These are phyloP conservation scores for Acromyrmex charruanus DNA, from an alignment of 1,140 invertebrate species.

Conservation along the genomic window DNA sequence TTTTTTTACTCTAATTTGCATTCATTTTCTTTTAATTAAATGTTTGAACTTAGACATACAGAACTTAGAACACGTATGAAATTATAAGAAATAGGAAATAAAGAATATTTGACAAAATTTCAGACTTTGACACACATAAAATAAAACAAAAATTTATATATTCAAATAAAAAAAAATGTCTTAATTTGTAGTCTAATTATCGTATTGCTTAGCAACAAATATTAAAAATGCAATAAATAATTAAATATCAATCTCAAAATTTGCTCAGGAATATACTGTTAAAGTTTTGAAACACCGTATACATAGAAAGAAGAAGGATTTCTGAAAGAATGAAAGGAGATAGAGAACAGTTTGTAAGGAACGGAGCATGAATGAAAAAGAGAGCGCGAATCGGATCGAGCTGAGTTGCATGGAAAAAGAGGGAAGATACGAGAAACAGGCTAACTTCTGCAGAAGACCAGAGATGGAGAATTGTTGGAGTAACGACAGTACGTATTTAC, in stretches of 20 bases:
- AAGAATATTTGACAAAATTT: background rate
- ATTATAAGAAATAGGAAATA: background rate
- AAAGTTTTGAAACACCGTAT: conserved; percentile 18
- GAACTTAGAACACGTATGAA: background rate
- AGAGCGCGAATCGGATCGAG: conserved; percentile 20
- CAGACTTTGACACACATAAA: too few species aligned
- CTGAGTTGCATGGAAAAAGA: conserved; percentile 26
- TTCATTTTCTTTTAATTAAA: conserved; percentile 1
- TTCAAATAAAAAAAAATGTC: background rate
- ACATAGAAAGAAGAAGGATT: background rate
- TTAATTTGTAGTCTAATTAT: background rate
- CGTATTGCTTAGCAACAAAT: background rate
- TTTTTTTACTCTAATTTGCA: background rate
- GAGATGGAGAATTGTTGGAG: conserved; percentile 52
- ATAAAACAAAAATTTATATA: background rate
- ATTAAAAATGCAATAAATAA: conserved; percentile 3
- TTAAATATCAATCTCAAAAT: background rate
- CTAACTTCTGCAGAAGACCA: conserved; percentile 9
- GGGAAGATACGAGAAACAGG: conserved; percentile 18
- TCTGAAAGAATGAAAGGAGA: conserved; percentile 14
- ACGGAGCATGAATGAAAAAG: conserved; percentile 9
- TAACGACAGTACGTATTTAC: conserved; percentile 54
- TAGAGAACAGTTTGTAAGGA: conserved; percentile 6
- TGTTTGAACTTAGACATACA: too few species aligned
- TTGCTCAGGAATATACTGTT: background rate